Conservation (phyloP, 2,888 invertebrate genomes). For the Andricus curvator region DNA sequence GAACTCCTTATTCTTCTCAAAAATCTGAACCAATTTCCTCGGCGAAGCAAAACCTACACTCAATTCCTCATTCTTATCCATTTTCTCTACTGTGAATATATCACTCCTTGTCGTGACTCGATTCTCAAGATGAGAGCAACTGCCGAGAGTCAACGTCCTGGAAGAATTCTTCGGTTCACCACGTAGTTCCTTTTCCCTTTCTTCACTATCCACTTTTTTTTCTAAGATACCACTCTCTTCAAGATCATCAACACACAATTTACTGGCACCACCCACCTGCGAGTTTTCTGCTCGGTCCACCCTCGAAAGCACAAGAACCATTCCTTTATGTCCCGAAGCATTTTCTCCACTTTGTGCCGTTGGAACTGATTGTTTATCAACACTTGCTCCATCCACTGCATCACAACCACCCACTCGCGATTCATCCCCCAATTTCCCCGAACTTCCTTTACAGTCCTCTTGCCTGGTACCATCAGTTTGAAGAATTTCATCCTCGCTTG, state of each 20-base stretch:
- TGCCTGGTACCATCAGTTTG: not conserved
- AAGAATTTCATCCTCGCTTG: not conserved
- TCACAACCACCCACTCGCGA: constrained; percentile 32
- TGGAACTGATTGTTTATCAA: constrained; percentile 17
- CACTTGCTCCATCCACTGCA: not conserved
- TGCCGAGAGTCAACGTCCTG: constrained; percentile 11
- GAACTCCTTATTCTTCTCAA: constrained; percentile 16
- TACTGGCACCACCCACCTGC: constrained; percentile 23
- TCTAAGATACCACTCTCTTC: not conserved
- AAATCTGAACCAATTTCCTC: constrained; percentile 50
- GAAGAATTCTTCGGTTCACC: not conserved
- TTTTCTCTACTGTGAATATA: constrained; percentile 61
- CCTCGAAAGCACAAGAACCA: constrained; percentile 65
- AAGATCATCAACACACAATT: constrained; percentile 1
- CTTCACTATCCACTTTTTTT: not conserved
- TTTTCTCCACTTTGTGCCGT: not conserved
- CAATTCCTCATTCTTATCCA: constrained; percentile 52
- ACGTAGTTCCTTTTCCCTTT: not conserved
- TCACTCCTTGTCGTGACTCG: constrained; percentile 49
- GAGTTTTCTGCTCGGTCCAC: constrained; percentile 52
- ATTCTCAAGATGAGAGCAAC: not conserved
- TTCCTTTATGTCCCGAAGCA: constrained; percentile 38
- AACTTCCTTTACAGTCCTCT: not conserved
- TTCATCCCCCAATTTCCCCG: not conserved
- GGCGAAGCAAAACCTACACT: constrained; percentile 46